Evolutionary conservation across 1,140 invertebrate genomes (phyloP), one percentile per base, ranked within the genome.

Genomic region (Coptotermes formosanus): DNA sequence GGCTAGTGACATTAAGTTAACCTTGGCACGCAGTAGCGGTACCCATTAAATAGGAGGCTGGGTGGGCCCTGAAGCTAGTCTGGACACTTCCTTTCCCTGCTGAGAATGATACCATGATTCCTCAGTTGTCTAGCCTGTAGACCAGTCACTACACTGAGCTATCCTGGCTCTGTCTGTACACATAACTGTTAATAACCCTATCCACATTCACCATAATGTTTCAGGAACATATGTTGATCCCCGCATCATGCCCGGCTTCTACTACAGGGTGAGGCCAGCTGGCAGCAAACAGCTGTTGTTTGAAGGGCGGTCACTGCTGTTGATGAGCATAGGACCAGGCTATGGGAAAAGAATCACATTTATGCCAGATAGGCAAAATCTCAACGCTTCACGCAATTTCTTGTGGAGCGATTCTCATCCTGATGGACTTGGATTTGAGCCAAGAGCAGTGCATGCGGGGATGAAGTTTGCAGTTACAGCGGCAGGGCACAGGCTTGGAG

Each of bases 331-430:
- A 86, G 95, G 95, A 4, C 93, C 94, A 90, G 95, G 96, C 32
- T 96, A 96, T 89, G 95, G 95, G 16, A 96, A 96, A 89, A 91
- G 95, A 45, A 91, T 96, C 43, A 96, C 95, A 14, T 96, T 96
- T 90, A 92, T 93, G 88, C 93, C 95, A 0, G 93, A 95, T 82
- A 88, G 89, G 7, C 89, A 91, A 11, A 93, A 92, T 55, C 90
- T 94, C 32, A 94, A 95, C 87, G 90, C 92, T 43, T 94, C 94
- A 85, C 93, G 94, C 87, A 95, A 95, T 89, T 95, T 93, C 89
- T 95, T 96, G 89, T 96, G 95, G 95, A 95, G 95, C n/a, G 96
- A 96, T 90, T 95, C 94, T 82, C 93, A 95, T 89, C 93, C 94
- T 3, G 94, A 95, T 88, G 95, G 96, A 44, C 92, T 94, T 86